A percentile compares a stretch with the other conserved stretches of the same genome.
Evolutionary conservation across 2,888 invertebrate species (phyloP).

Genomic region (Drosophila neotestacea): DNA sequence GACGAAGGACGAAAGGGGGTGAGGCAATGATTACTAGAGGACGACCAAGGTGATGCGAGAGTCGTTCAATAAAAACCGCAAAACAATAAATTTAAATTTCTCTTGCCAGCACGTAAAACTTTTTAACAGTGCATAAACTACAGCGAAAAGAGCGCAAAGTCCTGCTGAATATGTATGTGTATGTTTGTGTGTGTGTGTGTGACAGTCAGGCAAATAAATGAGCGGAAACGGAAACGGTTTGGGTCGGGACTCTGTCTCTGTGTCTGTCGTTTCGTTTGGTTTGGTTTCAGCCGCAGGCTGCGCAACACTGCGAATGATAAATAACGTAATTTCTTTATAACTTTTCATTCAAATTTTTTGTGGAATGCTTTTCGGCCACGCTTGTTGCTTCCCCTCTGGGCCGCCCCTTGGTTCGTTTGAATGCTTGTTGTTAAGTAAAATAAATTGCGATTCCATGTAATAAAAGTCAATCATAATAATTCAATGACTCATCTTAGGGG

Average conservation of each 20-base stretch:
- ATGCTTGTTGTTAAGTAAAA: slow-evolving; percentile 77
- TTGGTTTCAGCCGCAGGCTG: slow-evolving; percentile 30
- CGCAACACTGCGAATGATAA: slow-evolving; percentile 73
- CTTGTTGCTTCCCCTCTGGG: slow-evolving; percentile 38
- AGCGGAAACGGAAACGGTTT: slow-evolving; percentile 78
- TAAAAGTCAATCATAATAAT: slow-evolving; percentile 82
- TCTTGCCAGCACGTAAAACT: slow-evolving; percentile 61
- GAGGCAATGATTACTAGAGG: slow-evolving; percentile 12
- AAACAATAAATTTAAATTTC: slow-evolving; percentile 79
- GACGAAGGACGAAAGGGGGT: background rate
- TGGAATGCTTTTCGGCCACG: slow-evolving; percentile 50
- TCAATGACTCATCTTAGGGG: slow-evolving; percentile 69
- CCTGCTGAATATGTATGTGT: slow-evolving; percentile 12
- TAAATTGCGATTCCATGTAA: slow-evolving; percentile 80
- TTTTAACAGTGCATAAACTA: slow-evolving; percentile 74
- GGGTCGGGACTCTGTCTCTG: slow-evolving; percentile 25
- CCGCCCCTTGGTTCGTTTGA: slow-evolving; percentile 28
- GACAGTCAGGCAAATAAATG: slow-evolving; percentile 76
- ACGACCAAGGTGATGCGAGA: slow-evolving; percentile 33
- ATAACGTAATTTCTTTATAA: slow-evolving; percentile 79
- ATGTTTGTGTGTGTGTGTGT: slow-evolving; percentile 46
- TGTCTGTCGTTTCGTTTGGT: slow-evolving; percentile 18
- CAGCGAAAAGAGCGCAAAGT: slow-evolving; percentile 30
- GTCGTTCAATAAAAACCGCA: slow-evolving; percentile 73
- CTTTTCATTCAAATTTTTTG: slow-evolving; percentile 75